phyloP scores from a whole-genome alignment of 2,888 invertebrate species.

The Apamea sordens region DNA sequence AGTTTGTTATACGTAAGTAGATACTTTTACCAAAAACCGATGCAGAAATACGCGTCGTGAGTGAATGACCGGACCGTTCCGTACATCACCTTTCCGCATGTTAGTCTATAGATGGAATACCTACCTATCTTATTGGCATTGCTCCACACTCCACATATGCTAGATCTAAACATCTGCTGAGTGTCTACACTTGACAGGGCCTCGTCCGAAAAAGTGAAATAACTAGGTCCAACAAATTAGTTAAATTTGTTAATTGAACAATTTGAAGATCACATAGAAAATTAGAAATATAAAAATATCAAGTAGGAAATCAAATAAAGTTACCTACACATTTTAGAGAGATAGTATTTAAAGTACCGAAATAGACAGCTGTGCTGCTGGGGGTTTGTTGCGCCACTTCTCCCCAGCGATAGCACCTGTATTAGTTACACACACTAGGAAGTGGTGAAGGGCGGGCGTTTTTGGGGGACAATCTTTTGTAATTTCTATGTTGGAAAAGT shows the following conservation, averaged over 20 bases:
- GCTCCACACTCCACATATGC: slow-evolving; percentile 55
- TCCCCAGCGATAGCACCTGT: too few relatives aligned
- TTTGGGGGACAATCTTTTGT: too few relatives aligned
- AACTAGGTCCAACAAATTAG: not conserved
- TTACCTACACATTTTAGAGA: not conserved
- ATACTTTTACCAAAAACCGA: not conserved
- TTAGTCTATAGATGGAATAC: slow-evolving; percentile 37
- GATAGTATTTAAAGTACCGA: not conserved
- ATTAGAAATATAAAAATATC: too few relatives aligned
- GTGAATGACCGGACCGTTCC: slow-evolving; percentile 47
- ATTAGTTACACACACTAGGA: too few relatives aligned
- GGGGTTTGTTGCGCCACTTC: too few relatives aligned
- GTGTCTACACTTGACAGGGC: slow-evolving; percentile 22
- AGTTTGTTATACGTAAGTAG: not conserved
- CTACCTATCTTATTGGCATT: slow-evolving; percentile 59
- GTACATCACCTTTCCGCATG: slow-evolving; percentile 37
- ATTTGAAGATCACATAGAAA: not conserved
- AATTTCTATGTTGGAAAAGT: too few relatives aligned
- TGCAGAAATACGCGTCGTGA: not conserved
- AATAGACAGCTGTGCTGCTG: too few relatives aligned
- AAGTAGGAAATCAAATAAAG: not conserved
- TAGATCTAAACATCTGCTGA: slow-evolving; percentile 44
- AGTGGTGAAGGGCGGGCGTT: too few relatives aligned
- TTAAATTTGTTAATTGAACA: not conserved
- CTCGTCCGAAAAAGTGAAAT: slow-evolving; percentile 4